Conservation (phyloP, 92 coral and sea anemone genomes). For the Epizoanthus illoricatus region DNA sequence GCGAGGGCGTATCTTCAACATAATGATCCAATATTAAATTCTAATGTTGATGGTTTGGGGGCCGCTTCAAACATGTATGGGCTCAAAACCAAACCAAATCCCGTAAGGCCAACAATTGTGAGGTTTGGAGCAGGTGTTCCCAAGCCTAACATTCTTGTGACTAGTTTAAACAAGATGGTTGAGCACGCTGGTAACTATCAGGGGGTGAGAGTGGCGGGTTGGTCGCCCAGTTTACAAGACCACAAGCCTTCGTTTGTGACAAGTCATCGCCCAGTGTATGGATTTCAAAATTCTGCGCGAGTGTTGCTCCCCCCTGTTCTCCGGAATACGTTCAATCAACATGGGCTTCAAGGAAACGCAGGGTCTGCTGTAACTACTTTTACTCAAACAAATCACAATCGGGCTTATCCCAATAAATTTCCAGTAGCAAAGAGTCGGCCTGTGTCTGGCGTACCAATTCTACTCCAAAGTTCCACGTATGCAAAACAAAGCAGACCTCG, state of each 20-base stretch:
- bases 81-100: constrained; percentile 5
- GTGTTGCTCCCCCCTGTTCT: not conserved
- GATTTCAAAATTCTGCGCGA: not conserved
- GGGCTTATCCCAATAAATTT: not conserved
- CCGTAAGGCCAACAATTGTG: not conserved
- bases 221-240: not conserved
- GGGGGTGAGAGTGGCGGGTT: not conserved
- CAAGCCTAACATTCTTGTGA: not conserved
- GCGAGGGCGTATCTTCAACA: constrained; percentile 4
- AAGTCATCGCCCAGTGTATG: not conserved
- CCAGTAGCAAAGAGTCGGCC: not conserved
- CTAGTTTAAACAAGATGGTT: constrained; percentile 7
- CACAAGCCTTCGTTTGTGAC: not conserved
- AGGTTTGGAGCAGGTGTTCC: not conserved
- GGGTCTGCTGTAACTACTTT: not conserved
- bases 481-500: not conserved
- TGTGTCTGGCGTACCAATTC: not conserved
- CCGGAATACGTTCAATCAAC: not conserved
- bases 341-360: not conserved
- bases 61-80: not conserved
- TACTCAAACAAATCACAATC: not conserved
- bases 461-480: not conserved
- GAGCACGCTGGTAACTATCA: not conserved
- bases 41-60: not conserved
- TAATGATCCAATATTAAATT: not conserved